Percentiles rank a stretch among this genome's conserved stretches.
Evolutionary conservation across 2,113 vertebrate genomes (phyloP).

Genomic region (Uropsilus gracilis): DNA sequence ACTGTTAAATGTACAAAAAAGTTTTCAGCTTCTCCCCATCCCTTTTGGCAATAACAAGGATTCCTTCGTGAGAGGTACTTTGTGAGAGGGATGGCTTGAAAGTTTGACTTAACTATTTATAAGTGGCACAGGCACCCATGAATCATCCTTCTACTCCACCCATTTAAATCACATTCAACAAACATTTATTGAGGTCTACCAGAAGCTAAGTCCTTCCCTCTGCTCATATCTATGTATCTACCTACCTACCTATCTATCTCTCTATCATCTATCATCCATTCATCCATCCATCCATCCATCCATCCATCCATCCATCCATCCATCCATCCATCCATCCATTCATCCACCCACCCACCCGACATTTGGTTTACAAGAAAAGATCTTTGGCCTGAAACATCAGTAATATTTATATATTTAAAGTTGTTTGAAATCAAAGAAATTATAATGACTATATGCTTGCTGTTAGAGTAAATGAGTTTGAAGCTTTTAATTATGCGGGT

Average conservation of each 20-base stretch:
- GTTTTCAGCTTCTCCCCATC: not conserved
- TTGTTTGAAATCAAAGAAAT: not conserved
- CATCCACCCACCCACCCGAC: too few species aligned
- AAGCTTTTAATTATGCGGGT: not conserved
- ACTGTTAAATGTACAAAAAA: not conserved
- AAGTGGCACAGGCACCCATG: not conserved
- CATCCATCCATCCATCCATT: too few species aligned
- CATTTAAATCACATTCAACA: slow-evolving; percentile 37
- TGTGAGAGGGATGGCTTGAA: slow-evolving; percentile 9
- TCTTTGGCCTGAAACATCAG: not conserved
- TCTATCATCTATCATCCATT: too few species aligned
- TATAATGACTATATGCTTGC: not conserved
- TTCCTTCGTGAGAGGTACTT: not conserved
- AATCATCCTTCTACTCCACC: slow-evolving; percentile 53
- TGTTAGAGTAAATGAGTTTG: not conserved
- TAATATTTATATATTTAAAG: slow-evolving; percentile 12
- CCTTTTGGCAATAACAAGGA: slow-evolving; percentile 36
- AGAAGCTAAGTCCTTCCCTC: not conserved
- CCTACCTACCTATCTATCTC: too few species aligned
- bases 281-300: too few species aligned
- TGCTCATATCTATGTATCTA: not conserved
- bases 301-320: too few species aligned
- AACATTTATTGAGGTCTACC: slow-evolving; percentile 7
- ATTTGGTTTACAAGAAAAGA: not conserved
- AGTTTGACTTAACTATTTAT: not conserved